These are phyloP conservation scores for Prunella fulvescens DNA, from an alignment of 2,113 vertebrate genomes.

Conservation along the genomic window DNA sequence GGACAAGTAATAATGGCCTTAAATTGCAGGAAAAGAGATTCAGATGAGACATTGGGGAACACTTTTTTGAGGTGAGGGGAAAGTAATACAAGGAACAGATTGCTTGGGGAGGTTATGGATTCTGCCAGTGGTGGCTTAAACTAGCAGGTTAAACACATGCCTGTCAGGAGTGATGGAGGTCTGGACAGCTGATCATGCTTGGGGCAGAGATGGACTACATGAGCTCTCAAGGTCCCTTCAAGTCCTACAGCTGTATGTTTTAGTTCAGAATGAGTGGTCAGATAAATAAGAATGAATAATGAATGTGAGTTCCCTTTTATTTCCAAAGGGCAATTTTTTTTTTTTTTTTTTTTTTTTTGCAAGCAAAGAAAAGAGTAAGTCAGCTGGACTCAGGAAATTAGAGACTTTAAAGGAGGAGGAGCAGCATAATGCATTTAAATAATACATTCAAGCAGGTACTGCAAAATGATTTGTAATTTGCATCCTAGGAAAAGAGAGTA, in stretches of 20 bases:
- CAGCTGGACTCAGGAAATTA: not conserved
- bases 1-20: not conserved
- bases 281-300: conserved; percentile 13
- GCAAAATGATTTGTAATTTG: not conserved
- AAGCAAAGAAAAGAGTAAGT: not conserved
- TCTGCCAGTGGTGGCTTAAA: not conserved
- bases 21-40: conserved; percentile 44
- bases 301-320: not conserved
- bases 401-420: not conserved
- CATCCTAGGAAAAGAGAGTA: not conserved
- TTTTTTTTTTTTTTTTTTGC: not conserved
- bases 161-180: conserved; percentile 41
- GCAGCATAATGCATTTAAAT: not conserved
- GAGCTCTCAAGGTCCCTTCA: not conserved
- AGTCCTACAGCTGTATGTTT: not conserved
- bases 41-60: conserved; percentile 29
- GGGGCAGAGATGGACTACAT: not conserved
- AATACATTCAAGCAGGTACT: not conserved
- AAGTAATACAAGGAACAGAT: conserved; percentile 9
- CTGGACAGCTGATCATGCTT: not conserved
- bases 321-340: not conserved
- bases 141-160: not conserved
- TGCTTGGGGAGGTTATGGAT: not conserved
- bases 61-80: not conserved
- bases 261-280: not conserved